These are phyloP conservation scores for Atrina japonica DNA, from an alignment of 2,888 invertebrate genomes.

Conservation along the genomic window DNA sequence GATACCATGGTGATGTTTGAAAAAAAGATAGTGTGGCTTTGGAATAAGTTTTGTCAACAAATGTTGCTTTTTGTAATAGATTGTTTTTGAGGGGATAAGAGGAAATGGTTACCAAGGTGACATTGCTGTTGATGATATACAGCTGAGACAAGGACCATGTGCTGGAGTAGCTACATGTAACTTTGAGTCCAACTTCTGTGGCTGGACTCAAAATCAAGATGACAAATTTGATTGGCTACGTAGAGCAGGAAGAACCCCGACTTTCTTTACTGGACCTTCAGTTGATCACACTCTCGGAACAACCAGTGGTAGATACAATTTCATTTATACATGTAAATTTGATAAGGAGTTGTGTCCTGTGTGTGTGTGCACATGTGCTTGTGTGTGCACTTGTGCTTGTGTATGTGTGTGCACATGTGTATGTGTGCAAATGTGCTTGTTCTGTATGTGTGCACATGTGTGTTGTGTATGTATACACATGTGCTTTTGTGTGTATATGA, in stretches of 20 bases:
- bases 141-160: slow-evolving; percentile 63
- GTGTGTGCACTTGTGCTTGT: no score
- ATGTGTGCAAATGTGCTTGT: no score
- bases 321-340: no score
- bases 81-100: slow-evolving; percentile 70
- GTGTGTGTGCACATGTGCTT: no score
- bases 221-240: slow-evolving; percentile 74
- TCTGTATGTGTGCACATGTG: no score
- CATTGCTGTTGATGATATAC: slow-evolving; percentile 76
- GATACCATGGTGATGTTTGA: no score
- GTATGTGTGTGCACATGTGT: no score
- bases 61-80: slow-evolving; percentile 27
- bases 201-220: slow-evolving; percentile 65
- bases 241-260: slow-evolving; percentile 54
- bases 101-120: slow-evolving; percentile 71
- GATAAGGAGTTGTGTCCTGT: no score
- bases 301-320: slow-evolving; percentile 52
- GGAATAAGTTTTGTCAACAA: no score
- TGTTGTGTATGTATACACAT: no score
- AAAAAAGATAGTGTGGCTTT: no score
- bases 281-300: slow-evolving; percentile 70
- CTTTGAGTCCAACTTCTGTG: slow-evolving; percentile 72
- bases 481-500: no score
- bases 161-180: slow-evolving; percentile 66
- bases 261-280: slow-evolving; percentile 65